Evolutionary conservation across 2,113 vertebrate genomes (phyloP), one percentile per base, ranked within the genome.

Genomic region (Pampusana beccarii): DNA sequence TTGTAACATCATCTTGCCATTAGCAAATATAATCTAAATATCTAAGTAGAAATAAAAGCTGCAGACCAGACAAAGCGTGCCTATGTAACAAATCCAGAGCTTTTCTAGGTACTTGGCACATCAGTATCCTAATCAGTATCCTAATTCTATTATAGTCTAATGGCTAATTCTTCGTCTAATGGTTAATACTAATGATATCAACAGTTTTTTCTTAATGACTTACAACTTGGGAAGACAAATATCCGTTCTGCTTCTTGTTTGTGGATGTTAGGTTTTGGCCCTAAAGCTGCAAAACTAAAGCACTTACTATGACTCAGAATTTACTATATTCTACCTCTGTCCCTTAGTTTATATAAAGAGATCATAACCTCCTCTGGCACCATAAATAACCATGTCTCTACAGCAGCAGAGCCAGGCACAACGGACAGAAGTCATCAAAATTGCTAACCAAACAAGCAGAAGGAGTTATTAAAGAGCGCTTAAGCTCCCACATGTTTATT

Each of bases 391-490:
- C 44, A 16, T 61, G 53, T n/a, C 40, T 65, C 44, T 73, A 33
- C 50, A 85, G 86, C 93, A 85, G 61, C 93, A 86, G 40, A 79
- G 86, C 73, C 82, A 88, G 95, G 69, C 92, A 64, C 51, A 56
- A 34, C 0, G 4, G 48, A 84, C 69, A 6, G 79, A 91, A 95
- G 81, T 50, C 83, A 91, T 62, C 50, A 36, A 61, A 91, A 96
- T 67, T 95, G 83, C 93, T 92, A 95, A 96, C 65, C 83, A 96
- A 96, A 96, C 77, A 96, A 96, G 92, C 93, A 96, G 70, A 84
- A 94, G 79, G 91, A 95, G 86, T 93, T 95, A 85, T 92, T 97
- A 93, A 92, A 95, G 88, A 93, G 44, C 0, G 9, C 77, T 96
- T 96, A 89, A 90, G 66, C 78, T 89, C 78, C 93, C 92, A 87